Percentiles rank a stretch among this genome's conserved stretches.
These are phyloP conservation scores for Rachycentron canadum DNA, from an alignment of 2,797 vertebrate species.

Conservation along the genomic window DNA sequence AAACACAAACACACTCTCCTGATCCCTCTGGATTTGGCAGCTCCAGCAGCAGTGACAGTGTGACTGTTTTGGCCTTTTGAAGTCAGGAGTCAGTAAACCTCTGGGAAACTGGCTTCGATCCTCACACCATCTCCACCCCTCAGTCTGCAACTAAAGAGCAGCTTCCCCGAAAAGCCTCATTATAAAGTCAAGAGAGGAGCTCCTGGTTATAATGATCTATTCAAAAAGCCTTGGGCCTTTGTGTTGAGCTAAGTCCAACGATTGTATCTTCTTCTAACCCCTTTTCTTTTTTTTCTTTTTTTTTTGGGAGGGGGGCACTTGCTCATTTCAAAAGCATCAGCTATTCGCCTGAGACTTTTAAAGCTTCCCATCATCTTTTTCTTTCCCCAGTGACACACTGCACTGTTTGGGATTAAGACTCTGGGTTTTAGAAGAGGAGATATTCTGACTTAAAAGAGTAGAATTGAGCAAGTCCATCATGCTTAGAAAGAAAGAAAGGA, in stretches of 20 bases:
- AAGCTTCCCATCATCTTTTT: conserved; percentile 48
- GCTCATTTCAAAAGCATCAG: conserved; percentile 61
- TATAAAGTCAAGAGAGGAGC: conserved; percentile 58
- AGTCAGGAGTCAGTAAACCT: conserved; percentile 74
- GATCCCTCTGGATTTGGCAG: conserved; percentile 58
- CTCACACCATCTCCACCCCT: conserved; percentile 55
- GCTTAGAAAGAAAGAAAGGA: conserved; percentile 50
- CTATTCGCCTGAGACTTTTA: conserved; percentile 41
- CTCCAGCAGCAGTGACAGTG: conserved; percentile 58
- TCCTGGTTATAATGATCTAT: conserved; percentile 64
- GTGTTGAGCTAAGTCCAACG: conserved; percentile 59
- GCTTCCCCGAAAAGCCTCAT: conserved; percentile 68
- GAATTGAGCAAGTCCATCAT: conserved; percentile 56
- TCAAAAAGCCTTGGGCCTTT: conserved; percentile 57
- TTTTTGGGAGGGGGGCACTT: conserved; percentile 25
- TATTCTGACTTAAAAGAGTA: conserved; percentile 55
- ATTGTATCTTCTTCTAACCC: conserved; percentile 56
- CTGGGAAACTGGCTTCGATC: conserved; percentile 67
- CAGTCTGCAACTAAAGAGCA: conserved; percentile 56
- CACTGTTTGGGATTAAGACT: conserved; percentile 72
- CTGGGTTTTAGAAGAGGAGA: conserved; percentile 48
- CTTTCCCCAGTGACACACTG: conserved; percentile 21
- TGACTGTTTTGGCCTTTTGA: conserved; percentile 71
- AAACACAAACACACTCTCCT: conserved; percentile 21
- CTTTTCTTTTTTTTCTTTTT: background rate